Percentiles rank a stretch among this genome's conserved stretches.
phyloP scores from a whole-genome alignment of 2,888 invertebrate genomes.

The Operophtera brumata region DNA sequence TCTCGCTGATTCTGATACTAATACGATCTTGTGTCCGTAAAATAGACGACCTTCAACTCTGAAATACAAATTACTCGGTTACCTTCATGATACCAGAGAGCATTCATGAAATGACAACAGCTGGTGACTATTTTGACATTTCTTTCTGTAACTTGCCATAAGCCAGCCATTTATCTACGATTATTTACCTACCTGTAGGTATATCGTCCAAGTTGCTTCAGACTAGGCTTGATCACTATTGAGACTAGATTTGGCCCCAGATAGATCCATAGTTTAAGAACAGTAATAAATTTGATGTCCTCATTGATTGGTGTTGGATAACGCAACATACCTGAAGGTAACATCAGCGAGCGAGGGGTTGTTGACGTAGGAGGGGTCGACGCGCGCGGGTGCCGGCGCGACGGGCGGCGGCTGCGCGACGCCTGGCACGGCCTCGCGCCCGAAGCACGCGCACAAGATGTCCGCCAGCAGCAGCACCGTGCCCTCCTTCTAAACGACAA shows the following conservation, averaged over 20 bases:
- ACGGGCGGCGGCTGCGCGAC: constrained; percentile 75
- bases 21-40: constrained; percentile 96
- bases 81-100: no score
- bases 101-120: no score
- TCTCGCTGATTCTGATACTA: constrained; percentile 93
- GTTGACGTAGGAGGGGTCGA: constrained; percentile 96
- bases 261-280: no score
- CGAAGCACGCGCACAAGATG: constrained; percentile 93
- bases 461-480: constrained; percentile 92
- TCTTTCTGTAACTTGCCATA: no score
- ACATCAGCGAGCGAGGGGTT: constrained; percentile 96
- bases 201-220: no score
- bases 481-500: constrained; percentile 86
- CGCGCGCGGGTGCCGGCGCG: constrained; percentile 85
- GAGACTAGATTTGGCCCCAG: no score
- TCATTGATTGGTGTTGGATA: no score
- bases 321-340: constrained; percentile 83
- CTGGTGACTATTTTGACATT: no score
- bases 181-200: no score
- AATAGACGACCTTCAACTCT: constrained; percentile 94
- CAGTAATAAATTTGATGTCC: no score
- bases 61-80: constrained; percentile 9
- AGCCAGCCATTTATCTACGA: no score
- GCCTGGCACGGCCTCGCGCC: constrained; percentile 90
- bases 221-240: no score